Conservation (phyloP, 35 echinoderm and acorn worm genomes). For the Lytechinus variegatus region DNA sequence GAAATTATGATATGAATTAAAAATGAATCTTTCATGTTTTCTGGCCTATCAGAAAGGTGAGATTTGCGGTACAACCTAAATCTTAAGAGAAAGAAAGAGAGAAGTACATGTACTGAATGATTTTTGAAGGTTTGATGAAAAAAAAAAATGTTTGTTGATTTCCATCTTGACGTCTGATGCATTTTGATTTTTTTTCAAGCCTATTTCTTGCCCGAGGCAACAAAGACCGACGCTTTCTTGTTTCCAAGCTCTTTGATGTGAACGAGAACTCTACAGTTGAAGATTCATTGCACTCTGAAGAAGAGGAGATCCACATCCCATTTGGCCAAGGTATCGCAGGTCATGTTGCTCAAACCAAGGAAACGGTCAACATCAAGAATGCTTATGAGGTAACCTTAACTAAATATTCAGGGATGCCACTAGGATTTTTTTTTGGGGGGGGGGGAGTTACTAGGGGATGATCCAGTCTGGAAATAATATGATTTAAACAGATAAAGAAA, state of each 20-base stretch:
- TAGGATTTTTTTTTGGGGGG: too few species aligned
- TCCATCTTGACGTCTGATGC: background rate
- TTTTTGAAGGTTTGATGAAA: too few species aligned
- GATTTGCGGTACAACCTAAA: too few species aligned
- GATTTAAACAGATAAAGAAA: too few species aligned
- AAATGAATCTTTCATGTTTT: too few species aligned
- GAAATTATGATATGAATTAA: too few species aligned
- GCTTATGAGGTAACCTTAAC: slow-evolving; percentile 92
- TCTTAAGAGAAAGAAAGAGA: too few species aligned
- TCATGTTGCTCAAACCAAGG: slow-evolving; percentile 91
- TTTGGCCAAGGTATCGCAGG: slow-evolving; percentile 96
- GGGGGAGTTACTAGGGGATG: too few species aligned
- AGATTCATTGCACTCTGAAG: slow-evolving; percentile 80
- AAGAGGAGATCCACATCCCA: slow-evolving; percentile 87
- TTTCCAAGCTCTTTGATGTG: slow-evolving; percentile 96
- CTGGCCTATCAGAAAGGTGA: too few species aligned
- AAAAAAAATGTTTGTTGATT: background rate
- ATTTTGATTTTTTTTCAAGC: slow-evolving; percentile 58
- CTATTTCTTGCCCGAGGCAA: slow-evolving; percentile 85
- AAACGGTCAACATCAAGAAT: slow-evolving; percentile 99
- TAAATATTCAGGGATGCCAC: background rate
- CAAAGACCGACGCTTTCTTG: slow-evolving; percentile 81
- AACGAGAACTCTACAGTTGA: slow-evolving; percentile 95
- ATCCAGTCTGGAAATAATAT: too few species aligned
- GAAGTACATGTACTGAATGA: too few species aligned